These are phyloP conservation scores for Trinorchestia longiramus DNA, from an alignment of 1,140 invertebrate genomes.

Conservation along the genomic window DNA sequence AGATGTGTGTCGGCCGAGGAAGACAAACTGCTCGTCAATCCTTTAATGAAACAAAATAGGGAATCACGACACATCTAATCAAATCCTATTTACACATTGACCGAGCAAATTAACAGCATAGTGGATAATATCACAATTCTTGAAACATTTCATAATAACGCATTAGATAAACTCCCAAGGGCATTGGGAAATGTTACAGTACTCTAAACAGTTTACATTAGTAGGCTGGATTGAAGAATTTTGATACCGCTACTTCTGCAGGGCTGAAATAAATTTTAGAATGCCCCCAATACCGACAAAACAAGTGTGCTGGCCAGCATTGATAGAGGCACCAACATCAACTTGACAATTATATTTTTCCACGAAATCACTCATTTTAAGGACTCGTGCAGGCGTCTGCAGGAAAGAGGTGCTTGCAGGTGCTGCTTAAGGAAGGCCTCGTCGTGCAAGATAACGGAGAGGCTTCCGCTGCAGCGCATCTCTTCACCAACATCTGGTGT, in stretches of 20 bases:
- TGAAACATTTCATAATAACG: neutral
- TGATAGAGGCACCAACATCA: neutral
- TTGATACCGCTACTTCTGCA: neutral
- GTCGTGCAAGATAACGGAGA: neutral
- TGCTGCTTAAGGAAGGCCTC: neutral
- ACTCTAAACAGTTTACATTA: no score
- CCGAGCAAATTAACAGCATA: neutral
- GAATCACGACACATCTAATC: neutral
- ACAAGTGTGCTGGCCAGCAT: no score
- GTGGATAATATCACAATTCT: neutral
- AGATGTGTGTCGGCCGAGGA: no score
- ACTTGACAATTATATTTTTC: neutral
- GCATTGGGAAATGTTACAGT: no score
- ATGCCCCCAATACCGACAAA: no score
- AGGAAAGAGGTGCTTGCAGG: neutral
- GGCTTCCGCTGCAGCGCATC: neutral
- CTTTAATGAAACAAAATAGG: no score
- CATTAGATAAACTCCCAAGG: neutral
- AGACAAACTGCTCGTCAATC: neutral
- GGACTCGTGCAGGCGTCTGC: neutral
- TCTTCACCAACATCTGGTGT: neutral
- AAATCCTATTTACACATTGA: neutral
- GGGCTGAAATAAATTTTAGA: neutral
- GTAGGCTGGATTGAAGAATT: no score
- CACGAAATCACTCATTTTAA: neutral